These are phyloP conservation scores for Hipparchia semele DNA, from an alignment of 2,888 invertebrate genomes.

Conservation along the genomic window DNA sequence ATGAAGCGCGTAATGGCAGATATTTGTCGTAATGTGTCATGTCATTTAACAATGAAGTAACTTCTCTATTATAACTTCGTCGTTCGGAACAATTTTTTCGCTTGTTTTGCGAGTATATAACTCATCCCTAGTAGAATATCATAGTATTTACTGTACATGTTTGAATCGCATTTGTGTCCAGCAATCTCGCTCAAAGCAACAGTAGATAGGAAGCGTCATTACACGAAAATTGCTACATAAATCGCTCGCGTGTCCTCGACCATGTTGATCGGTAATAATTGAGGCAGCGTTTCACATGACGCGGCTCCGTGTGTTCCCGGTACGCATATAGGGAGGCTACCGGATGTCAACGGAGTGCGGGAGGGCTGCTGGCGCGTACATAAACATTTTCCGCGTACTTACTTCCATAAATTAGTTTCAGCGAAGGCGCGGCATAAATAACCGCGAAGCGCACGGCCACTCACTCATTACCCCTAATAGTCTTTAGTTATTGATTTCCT, in stretches of 20 bases:
- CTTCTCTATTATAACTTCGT: no score
- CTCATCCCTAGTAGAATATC: no score
- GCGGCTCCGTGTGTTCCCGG: slow-evolving; percentile 42
- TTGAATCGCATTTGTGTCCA: background rate
- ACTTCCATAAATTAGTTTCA: slow-evolving; percentile 81
- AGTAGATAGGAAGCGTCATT: slow-evolving; percentile 28
- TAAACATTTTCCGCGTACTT: slow-evolving; percentile 83
- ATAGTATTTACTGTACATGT: background rate
- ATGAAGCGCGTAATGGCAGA: no score
- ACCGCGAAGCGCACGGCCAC: slow-evolving; percentile 70
- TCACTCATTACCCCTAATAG: slow-evolving; percentile 78
- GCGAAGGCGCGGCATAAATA: slow-evolving; percentile 80
- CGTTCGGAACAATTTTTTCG: no score
- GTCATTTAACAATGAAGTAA: no score
- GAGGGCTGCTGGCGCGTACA: slow-evolving; percentile 64
- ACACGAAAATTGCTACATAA: slow-evolving; percentile 33
- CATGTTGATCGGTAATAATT: slow-evolving; percentile 43
- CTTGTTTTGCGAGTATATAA: no score
- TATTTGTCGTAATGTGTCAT: no score
- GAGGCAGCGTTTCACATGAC: slow-evolving; percentile 42
- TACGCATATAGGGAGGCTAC: slow-evolving; percentile 55
- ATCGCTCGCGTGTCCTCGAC: slow-evolving; percentile 38
- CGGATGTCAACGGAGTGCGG: slow-evolving; percentile 73
- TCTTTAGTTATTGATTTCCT: slow-evolving; percentile 75
- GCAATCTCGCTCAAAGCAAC: slow-evolving; percentile 8